These are phyloP conservation scores for Crotalus horridus DNA, from an alignment of 2,113 vertebrate species.

Conservation along the genomic window DNA sequence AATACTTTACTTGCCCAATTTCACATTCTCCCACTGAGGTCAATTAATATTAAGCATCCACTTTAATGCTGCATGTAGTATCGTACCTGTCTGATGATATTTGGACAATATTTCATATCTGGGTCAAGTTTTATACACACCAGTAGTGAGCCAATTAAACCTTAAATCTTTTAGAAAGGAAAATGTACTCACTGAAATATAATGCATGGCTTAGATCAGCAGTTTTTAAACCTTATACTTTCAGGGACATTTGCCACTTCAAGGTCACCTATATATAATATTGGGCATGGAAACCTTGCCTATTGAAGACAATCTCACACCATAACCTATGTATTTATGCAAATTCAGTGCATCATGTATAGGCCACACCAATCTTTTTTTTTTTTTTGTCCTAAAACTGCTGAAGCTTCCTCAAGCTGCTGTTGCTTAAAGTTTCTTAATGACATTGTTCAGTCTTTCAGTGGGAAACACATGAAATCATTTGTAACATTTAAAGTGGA, in stretches of 20 bases:
- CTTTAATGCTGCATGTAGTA: neutral
- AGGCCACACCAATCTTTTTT: neutral
- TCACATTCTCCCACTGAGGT: conserved; percentile 3
- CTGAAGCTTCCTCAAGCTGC: neutral
- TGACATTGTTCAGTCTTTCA: neutral
- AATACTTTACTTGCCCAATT: neutral
- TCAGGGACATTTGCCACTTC: neutral
- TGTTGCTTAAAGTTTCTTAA: neutral
- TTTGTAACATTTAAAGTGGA: neutral
- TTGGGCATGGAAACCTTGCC: neutral
- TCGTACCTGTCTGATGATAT: neutral
- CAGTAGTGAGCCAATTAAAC: neutral
- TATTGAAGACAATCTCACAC: neutral
- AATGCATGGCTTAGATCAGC: neutral
- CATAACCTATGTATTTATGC: neutral
- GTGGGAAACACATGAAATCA: neutral
- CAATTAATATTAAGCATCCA: conserved; percentile 9
- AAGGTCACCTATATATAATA: neutral
- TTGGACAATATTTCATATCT: conserved; percentile 12
- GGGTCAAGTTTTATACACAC: neutral
- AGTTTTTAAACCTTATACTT: neutral
- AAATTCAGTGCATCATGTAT: neutral
- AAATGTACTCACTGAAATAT: neutral
- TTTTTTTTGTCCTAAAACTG: neutral
- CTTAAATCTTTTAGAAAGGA: neutral